Percentiles rank a stretch among this genome's conserved stretches.
phyloP scores from a whole-genome alignment of 2,113 vertebrate genomes.

The Typhlomys cinereus region DNA sequence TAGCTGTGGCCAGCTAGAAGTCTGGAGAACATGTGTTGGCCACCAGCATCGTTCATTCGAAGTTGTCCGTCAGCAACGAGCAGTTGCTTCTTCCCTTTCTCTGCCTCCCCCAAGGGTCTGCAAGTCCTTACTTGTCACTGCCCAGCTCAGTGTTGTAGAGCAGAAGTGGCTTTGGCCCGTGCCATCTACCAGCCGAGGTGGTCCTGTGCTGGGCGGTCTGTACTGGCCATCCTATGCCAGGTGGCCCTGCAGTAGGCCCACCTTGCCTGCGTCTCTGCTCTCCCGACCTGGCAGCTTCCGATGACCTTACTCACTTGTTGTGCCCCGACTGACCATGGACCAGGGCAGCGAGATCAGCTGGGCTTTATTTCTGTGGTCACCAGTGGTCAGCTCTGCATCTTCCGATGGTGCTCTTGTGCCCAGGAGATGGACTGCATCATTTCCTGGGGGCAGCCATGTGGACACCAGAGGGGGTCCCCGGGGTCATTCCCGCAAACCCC shows the following conservation, averaged over 20 bases:
- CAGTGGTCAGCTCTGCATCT: background rate
- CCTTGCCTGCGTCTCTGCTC: background rate
- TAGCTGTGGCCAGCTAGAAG: background rate
- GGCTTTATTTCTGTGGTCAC: background rate
- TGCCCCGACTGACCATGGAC: background rate
- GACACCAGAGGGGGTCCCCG: background rate
- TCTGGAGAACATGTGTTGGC: background rate
- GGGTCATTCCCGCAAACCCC: background rate
- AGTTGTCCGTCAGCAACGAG: fast-evolving
- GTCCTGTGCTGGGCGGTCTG: too few relatives aligned
- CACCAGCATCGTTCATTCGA: background rate
- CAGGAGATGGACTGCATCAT: background rate
- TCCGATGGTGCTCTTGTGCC: background rate
- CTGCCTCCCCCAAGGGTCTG: fast-evolving
- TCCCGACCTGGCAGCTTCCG: background rate
- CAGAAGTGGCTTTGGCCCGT: fast-evolving
- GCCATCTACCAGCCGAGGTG: background rate
- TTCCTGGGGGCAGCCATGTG: background rate
- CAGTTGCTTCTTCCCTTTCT: background rate
- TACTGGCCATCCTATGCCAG: too few relatives aligned
- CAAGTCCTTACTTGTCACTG: fast-evolving
- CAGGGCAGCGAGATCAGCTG: background rate
- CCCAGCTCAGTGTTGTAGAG: fast-evolving
- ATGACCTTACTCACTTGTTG: background rate
- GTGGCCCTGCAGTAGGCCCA: background rate